phyloP scores from a whole-genome alignment of 2,888 invertebrate species.

The Gortyna flavago region DNA sequence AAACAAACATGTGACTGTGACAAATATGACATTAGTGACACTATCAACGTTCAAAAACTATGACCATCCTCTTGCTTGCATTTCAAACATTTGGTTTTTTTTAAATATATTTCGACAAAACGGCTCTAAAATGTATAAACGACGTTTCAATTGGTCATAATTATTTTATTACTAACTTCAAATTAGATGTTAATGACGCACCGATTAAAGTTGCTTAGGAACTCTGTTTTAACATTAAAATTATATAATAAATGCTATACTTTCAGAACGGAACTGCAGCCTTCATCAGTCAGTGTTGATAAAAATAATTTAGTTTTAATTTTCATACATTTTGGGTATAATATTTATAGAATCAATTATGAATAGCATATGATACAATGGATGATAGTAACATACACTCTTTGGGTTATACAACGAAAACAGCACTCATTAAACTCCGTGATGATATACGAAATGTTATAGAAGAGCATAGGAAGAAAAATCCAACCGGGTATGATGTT shows the following conservation, averaged over 20 bases:
- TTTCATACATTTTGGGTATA: constrained; percentile 31
- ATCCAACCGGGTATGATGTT: constrained; percentile 80
- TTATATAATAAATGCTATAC: constrained; percentile 24
- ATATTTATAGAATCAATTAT: constrained; percentile 59
- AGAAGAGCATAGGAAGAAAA: constrained; percentile 91
- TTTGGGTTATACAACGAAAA: constrained; percentile 91
- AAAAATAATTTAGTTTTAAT: constrained; percentile 49
- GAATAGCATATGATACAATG: constrained; percentile 72
- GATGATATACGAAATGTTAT: constrained; percentile 92
- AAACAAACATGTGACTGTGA: constrained; percentile 54
- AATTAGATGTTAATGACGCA: not conserved
- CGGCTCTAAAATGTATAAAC: too few species aligned
- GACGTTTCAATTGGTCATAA: not conserved
- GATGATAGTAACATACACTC: constrained; percentile 79
- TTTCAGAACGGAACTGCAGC: constrained; percentile 51
- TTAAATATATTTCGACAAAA: not conserved
- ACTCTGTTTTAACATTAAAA: not conserved
- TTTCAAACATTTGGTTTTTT: not conserved
- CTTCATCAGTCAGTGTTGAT: constrained; percentile 51
- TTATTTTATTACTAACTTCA: not conserved
- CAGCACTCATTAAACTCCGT: constrained; percentile 92
- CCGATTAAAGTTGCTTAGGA: not conserved
- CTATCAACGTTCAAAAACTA: constrained; percentile 12
- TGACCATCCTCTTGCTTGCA: not conserved
- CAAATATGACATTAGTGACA: constrained; percentile 10